phyloP scores from a whole-genome alignment of 2,888 invertebrate species.

The Nymphalis c-album region DNA sequence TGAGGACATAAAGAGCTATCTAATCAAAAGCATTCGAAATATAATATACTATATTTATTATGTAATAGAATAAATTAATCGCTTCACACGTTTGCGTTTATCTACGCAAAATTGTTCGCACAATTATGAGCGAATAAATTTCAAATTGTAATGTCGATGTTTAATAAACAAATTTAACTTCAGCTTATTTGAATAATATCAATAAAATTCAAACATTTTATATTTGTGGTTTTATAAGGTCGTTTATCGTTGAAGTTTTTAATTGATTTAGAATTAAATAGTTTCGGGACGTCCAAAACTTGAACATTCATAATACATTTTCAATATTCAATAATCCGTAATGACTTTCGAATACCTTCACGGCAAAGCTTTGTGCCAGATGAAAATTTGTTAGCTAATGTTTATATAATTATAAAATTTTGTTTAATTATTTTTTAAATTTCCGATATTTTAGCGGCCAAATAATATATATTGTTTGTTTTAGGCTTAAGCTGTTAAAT shows the following conservation, averaged over 20 bases:
- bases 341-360: constrained; percentile 19
- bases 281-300: constrained; percentile 19
- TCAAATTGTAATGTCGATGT: too few relatives aligned
- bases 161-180: too few relatives aligned
- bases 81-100: neutral
- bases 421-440: neutral
- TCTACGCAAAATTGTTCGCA: too few relatives aligned
- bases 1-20: constrained; percentile 19
- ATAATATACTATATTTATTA: neutral
- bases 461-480: too few relatives aligned
- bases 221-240: neutral
- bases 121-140: too few relatives aligned
- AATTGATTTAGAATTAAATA: constrained; percentile 20
- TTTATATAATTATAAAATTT: too few relatives aligned
- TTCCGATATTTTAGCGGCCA: neutral
- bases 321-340: constrained; percentile 21
- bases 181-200: neutral
- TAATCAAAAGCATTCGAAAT: constrained; percentile 17
- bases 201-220: neutral
- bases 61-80: neutral
- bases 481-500: too few relatives aligned
- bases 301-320: constrained; percentile 15
- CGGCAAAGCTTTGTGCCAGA: neutral
- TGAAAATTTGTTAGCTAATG: too few relatives aligned
- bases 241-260: neutral